Base-by-base conservation (phyloP, 2,888 invertebrate species). In the Eristalis tenax region DNA sequence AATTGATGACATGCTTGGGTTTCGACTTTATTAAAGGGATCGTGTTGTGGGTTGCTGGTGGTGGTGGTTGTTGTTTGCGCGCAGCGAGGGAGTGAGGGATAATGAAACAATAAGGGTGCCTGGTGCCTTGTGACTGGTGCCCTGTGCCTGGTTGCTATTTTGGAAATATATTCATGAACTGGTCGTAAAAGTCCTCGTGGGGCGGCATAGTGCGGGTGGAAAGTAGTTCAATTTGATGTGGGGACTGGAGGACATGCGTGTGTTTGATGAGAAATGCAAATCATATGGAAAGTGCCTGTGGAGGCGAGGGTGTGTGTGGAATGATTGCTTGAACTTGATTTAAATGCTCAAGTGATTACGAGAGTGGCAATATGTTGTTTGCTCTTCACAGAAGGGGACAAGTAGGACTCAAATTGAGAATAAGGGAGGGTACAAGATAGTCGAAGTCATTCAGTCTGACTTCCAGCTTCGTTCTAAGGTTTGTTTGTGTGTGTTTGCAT, bases 11-110 rank as follows among this genome's bases (percentile, higher is more conserved):
- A 50, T 50, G 50, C 50, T 50, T 50, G 50, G 50, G 18, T 63
- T 32, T 28, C 13, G 63, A 68, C 18, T 66, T 68, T 59, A 59
- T 68, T 76, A 23, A 50, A 66, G 57, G 57, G 68, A 80, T 66
- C 38, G 56, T 32, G 8, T 57, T 11, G 22, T 28, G 56, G 64
- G n/a, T 50, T 61, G 59, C 15, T 57, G 65, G 56, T 15, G 35
- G n/a, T 10, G 40, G 61, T 6, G 38, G 23, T 10, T 43, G 38
- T 11, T 8, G n/a, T 2, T n/a, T 5, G 50, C 10, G 50, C 32
- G 10, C 8, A 43, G 43, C 6, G 43, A 40, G 43, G 43, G 43
- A 43, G 43, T 1, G 43, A 40, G 43, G 43, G 43, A n/a, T 43
- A 43, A 43, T 43, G 43, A 50, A 50, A 50, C 50, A 18, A 18